phyloP scores from a whole-genome alignment of 2,797 vertebrate genomes.

The Avahi laniger region DNA sequence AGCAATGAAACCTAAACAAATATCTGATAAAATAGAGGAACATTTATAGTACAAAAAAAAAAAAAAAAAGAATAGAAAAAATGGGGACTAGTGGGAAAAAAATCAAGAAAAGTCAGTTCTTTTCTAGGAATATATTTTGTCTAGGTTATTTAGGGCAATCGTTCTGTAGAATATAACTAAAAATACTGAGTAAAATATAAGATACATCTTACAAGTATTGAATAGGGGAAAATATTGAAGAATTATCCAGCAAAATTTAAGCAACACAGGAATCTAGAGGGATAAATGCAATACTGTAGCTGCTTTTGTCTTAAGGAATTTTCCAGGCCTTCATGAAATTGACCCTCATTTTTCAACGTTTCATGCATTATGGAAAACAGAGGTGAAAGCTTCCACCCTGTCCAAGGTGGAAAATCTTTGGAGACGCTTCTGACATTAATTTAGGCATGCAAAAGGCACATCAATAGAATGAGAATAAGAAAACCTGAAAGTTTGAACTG shows the following conservation, averaged over 20 bases:
- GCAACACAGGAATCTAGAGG: background rate
- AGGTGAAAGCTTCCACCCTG: background rate
- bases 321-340: background rate
- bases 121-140: background rate
- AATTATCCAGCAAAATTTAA: background rate
- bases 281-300: background rate
- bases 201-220: background rate
- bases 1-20: background rate
- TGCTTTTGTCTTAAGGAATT: background rate
- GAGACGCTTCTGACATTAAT: background rate
- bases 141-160: background rate
- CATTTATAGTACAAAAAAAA: background rate
- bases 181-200: background rate
- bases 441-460: background rate
- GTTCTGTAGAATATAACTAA: background rate
- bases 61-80: too few species aligned
- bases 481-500: background rate
- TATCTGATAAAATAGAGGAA: background rate
- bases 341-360: background rate
- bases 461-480: background rate
- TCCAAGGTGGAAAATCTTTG: background rate
- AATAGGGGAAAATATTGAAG: background rate
- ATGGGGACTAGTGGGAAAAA: background rate
- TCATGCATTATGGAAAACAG: background rate
- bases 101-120: background rate